These are phyloP conservation scores for Plemyria rubiginata DNA, from an alignment of 2,888 invertebrate genomes.

Conservation along the genomic window DNA sequence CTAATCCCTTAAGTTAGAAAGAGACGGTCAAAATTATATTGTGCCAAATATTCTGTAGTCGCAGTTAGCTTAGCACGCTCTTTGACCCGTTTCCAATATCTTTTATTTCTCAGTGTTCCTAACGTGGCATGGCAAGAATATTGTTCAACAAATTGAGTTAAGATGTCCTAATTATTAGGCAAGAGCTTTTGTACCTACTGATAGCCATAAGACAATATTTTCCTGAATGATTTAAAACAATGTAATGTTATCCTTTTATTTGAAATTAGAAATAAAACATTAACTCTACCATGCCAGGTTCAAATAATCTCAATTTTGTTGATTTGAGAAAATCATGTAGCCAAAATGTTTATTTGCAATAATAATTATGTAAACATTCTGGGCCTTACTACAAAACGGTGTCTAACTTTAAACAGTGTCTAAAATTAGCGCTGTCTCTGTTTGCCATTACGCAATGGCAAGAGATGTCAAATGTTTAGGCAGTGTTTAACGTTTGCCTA, in stretches of 20 bases:
- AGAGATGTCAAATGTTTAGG: too few relatives aligned
- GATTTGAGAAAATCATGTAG: background rate
- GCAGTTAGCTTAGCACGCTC: slow-evolving; percentile 57
- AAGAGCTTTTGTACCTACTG: background rate
- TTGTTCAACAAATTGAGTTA: background rate
- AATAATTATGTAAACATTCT: too few relatives aligned
- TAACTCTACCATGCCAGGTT: background rate
- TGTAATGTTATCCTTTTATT: background rate
- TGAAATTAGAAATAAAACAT: background rate
- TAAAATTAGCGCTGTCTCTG: too few relatives aligned
- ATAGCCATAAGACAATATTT: background rate
- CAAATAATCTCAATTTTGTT: background rate
- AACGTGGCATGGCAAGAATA: background rate
- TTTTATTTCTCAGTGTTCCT: background rate
- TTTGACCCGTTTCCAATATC: background rate
- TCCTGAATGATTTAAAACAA: background rate
- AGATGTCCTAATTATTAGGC: background rate
- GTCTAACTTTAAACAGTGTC: too few relatives aligned
- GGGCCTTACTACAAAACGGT: too few relatives aligned
- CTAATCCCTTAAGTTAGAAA: slow-evolving; percentile 38
- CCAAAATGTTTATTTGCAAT: too few relatives aligned
- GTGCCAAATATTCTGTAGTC: slow-evolving; percentile 82
- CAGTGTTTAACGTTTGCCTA: too few relatives aligned
- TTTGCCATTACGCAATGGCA: too few relatives aligned
- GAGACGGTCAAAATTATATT: slow-evolving; percentile 52